Evolutionary conservation across 2,113 vertebrate species (phyloP), one percentile per base, ranked within the genome.

Genomic region (Tautogolabrus adspersus): DNA sequence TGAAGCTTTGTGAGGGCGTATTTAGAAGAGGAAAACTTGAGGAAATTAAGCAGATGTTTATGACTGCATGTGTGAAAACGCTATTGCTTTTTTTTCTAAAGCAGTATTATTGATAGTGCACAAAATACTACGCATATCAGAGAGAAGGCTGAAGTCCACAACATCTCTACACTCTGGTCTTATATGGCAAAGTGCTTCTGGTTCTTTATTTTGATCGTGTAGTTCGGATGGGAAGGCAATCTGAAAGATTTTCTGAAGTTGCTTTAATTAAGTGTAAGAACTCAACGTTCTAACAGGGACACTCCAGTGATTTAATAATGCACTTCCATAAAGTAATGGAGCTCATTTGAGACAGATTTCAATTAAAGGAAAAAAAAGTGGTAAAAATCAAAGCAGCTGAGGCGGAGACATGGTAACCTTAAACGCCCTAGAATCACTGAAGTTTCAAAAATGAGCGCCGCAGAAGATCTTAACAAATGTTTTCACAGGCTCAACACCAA

Each of bases 241-340:
- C n/a, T n/a, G n/a, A n/a, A n/a, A 57, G 52, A 22, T 49, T 75
- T 65, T 72, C 34, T 75, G 47, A 44, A 61, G 47, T 73, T 52
- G 22, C 72, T 77, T 80, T 60, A 77, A 81, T 67, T 40, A 75
- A 26, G 55, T 55, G 22, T 62, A 23, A 22, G 49, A 66, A 72
- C 66, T 49, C 52, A 19, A 8, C 22, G 78, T 56, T 77, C 69
- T 73, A 38, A 54, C 26, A 19, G 22, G 13, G 21, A 69, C 26
- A 22, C 62, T 74, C 67, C 30, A 30, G 70, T 11, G 58, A 68
- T 76, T 72, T 22, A 15, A 46, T 46, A 46, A 46, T 46, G 3
- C 15, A 13, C 44, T 15, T 15, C 15, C 11, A 56, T 47, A 47
- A 46, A 47, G 38, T 51, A 55, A 18, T 34, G 12, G 37, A 75